These are phyloP conservation scores for Chelidonichthys spinosus DNA, from an alignment of 2,797 vertebrate species.

Conservation along the genomic window DNA sequence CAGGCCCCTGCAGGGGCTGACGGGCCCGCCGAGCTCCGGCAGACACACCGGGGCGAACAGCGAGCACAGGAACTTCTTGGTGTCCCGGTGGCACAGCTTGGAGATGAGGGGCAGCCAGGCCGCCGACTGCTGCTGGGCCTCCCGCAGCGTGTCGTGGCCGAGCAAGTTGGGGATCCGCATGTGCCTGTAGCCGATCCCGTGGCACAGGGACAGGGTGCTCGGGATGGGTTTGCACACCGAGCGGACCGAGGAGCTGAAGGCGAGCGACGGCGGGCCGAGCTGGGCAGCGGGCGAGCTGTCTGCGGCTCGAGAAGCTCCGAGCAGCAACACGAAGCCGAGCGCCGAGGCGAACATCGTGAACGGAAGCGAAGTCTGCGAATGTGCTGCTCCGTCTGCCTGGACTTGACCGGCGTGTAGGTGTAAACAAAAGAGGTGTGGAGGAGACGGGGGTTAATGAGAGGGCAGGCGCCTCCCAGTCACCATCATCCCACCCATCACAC, in stretches of 20 bases:
- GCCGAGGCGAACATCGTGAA: slow-evolving; percentile 47
- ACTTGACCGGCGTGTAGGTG: slow-evolving; percentile 58
- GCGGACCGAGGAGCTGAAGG: slow-evolving; percentile 70
- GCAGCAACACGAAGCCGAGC: slow-evolving; percentile 34
- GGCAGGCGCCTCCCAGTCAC: slow-evolving; percentile 74
- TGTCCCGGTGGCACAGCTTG: slow-evolving; percentile 86
- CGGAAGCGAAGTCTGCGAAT: background rate
- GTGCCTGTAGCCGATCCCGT: slow-evolving; percentile 85
- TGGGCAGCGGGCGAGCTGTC: slow-evolving; percentile 37
- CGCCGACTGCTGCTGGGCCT: slow-evolving; percentile 86
- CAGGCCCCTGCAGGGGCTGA: slow-evolving; percentile 83
- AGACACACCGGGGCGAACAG: slow-evolving; percentile 88
- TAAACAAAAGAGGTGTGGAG: slow-evolving; percentile 71
- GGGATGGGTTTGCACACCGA: slow-evolving; percentile 85
- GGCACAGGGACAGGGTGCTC: slow-evolving; percentile 83
- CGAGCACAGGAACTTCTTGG: slow-evolving; percentile 88
- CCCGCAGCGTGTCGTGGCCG: slow-evolving; percentile 83
- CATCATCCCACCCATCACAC: slow-evolving; percentile 59
- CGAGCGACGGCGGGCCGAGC: slow-evolving; percentile 64
- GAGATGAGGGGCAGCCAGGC: slow-evolving; percentile 86
- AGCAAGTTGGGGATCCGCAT: slow-evolving; percentile 89
- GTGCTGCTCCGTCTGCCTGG: slow-evolving; percentile 37
- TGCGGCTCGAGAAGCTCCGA: slow-evolving; percentile 25
- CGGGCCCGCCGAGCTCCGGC: slow-evolving; percentile 77
- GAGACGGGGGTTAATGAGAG: slow-evolving; percentile 64